These are phyloP conservation scores for Oncorhynchus gorbuscha DNA, from an alignment of 2,113 vertebrate species.

Conservation along the genomic window DNA sequence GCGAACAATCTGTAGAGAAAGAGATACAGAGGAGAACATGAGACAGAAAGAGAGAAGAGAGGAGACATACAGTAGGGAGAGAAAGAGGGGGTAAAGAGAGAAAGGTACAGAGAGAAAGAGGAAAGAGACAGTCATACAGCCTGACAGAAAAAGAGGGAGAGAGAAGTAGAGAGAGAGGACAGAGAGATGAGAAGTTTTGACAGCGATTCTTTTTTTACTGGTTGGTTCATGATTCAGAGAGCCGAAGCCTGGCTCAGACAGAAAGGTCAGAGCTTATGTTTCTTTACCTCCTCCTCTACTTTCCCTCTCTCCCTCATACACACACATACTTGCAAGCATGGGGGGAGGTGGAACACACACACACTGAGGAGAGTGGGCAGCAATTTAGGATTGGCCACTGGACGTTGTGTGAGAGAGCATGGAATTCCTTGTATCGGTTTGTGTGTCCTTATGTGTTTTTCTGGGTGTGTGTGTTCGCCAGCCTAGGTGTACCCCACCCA, in stretches of 20 bases:
- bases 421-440: neutral
- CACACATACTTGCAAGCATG: neutral
- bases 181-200: neutral
- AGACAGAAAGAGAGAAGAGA: neutral
- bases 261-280: slow-evolving; percentile 12
- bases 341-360: neutral
- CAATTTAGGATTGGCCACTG: neutral
- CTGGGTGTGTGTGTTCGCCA: neutral
- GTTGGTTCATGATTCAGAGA: neutral
- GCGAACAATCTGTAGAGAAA: no score
- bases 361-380: neutral
- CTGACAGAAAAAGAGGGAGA: no score
- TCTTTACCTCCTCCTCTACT: neutral
- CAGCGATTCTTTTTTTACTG: neutral
- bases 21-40: neutral
- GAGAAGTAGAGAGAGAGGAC: neutral
- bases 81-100: no score
- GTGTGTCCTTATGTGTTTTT: neutral
- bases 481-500: neutral
- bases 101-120: no score
- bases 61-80: no score
- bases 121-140: no score
- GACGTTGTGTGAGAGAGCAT: neutral
- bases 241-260: neutral
- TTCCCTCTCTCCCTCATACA: neutral